A percentile compares a stretch with the other conserved stretches of the same genome.
These are phyloP conservation scores for Holotrichia oblita DNA, from an alignment of 1,140 invertebrate genomes.

Conservation along the genomic window DNA sequence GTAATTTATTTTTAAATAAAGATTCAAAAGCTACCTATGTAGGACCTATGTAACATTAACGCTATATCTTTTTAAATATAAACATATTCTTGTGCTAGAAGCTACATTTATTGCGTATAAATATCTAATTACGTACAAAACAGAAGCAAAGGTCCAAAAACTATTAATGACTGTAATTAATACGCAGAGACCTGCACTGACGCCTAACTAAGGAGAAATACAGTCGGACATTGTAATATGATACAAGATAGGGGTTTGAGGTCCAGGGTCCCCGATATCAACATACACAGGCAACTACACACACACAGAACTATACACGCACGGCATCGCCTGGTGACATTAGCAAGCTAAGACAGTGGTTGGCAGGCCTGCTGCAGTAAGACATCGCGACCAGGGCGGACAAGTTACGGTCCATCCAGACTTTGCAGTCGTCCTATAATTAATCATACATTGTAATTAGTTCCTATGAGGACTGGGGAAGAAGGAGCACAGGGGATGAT, in stretches of 20 bases:
- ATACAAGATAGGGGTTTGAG: slow-evolving; percentile 25
- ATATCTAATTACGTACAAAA: slow-evolving; percentile 14
- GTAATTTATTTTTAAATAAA: too few relatives aligned
- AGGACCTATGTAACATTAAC: too few relatives aligned
- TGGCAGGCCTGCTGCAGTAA: slow-evolving; percentile 57
- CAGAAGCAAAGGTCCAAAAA: not conserved
- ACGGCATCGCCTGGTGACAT: slow-evolving; percentile 56
- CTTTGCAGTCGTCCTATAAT: slow-evolving; percentile 59
- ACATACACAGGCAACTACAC: not conserved
- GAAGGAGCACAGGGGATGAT: slow-evolving; percentile 13
- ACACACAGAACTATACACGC: slow-evolving; percentile 42
- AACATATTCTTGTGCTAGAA: too few relatives aligned
- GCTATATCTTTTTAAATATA: too few relatives aligned
- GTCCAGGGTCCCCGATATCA: slow-evolving; percentile 21
- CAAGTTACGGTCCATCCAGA: slow-evolving; percentile 56
- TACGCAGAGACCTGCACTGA: slow-evolving; percentile 12
- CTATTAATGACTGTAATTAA: slow-evolving; percentile 33
- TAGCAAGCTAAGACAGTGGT: slow-evolving; percentile 60
- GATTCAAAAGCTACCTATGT: too few relatives aligned
- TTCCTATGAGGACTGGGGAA: slow-evolving; percentile 54
- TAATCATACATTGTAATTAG: slow-evolving; percentile 62
- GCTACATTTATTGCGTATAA: too few relatives aligned
- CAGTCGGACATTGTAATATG: slow-evolving; percentile 33
- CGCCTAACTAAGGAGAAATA: not conserved
- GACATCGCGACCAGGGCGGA: slow-evolving; percentile 56